A percentile compares a stretch with the other conserved stretches of the same genome.
These are phyloP conservation scores for Pseudachorutes palmiensis DNA, from an alignment of 1,140 invertebrate genomes.

Conservation along the genomic window DNA sequence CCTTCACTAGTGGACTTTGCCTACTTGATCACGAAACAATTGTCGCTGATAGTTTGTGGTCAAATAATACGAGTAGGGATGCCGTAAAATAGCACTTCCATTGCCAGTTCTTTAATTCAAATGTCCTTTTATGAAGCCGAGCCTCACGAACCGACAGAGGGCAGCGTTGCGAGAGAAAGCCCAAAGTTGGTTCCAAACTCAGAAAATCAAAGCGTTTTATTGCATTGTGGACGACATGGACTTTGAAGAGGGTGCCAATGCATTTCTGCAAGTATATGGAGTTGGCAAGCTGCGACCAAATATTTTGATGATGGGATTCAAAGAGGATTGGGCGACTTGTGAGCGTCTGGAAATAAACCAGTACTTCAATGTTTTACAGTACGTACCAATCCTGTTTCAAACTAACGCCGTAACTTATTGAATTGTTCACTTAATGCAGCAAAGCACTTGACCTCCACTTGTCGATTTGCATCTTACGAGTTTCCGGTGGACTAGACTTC, in stretches of 20 bases:
- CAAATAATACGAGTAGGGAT: slow-evolving; percentile 42
- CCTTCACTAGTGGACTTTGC: slow-evolving; percentile 52
- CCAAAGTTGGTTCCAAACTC: slow-evolving; percentile 45
- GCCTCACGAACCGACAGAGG: slow-evolving; percentile 42
- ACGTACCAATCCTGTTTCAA: slow-evolving; percentile 23
- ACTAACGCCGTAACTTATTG: not conserved
- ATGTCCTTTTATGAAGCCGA: slow-evolving; percentile 36
- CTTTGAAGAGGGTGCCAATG: slow-evolving; percentile 52
- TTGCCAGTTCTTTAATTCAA: not conserved
- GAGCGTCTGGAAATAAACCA: slow-evolving; percentile 41
- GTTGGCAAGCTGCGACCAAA: slow-evolving; percentile 84
- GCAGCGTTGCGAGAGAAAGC: slow-evolving; percentile 46
- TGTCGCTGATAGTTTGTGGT: slow-evolving; percentile 51
- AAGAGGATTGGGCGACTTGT: slow-evolving; percentile 43
- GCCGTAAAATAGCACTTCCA: not conserved
- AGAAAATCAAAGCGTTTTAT: slow-evolving; percentile 50
- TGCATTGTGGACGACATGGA: slow-evolving; percentile 43
- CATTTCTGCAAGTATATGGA: slow-evolving; percentile 68
- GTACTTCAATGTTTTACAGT: slow-evolving; percentile 48
- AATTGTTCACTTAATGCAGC: slow-evolving; percentile 47
- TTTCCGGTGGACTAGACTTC: slow-evolving; percentile 70
- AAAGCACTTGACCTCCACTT: slow-evolving; percentile 87
- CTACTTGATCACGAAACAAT: slow-evolving; percentile 48
- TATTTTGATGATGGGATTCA: slow-evolving; percentile 66
- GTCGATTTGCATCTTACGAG: slow-evolving; percentile 75